These are phyloP conservation scores for Xenopus petersii DNA, from an alignment of 2,797 vertebrate species.

Conservation along the genomic window DNA sequence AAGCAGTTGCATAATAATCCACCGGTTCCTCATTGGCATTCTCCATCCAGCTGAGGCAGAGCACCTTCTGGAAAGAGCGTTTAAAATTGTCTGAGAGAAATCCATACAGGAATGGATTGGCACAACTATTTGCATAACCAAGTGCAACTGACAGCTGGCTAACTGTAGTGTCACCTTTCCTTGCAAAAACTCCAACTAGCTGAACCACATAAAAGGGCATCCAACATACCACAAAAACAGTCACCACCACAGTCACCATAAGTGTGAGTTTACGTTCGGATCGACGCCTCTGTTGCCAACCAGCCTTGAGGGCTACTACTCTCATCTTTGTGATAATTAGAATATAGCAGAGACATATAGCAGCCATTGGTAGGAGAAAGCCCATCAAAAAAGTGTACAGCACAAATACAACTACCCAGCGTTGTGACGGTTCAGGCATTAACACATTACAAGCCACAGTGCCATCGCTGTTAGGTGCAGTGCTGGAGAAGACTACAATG, in stretches of 20 bases:
- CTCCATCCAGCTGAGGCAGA: conserved; percentile 88
- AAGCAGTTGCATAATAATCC: conserved; percentile 87
- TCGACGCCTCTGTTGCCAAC: conserved; percentile 86
- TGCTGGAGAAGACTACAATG: conserved; percentile 84
- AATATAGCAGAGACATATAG: conserved; percentile 86
- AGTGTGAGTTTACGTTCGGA: conserved; percentile 87
- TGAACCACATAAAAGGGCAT: conserved; percentile 90
- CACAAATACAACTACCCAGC: conserved; percentile 84
- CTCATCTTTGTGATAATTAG: conserved; percentile 87
- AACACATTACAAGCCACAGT: conserved; percentile 87
- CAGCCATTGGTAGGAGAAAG: conserved; percentile 84
- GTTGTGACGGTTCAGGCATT: conserved; percentile 81
- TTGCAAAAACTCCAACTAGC: conserved; percentile 82
- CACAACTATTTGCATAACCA: conserved; percentile 87
- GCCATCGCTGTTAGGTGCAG: conserved; percentile 80
- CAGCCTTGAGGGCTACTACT: conserved; percentile 83
- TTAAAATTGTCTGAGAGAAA: conserved; percentile 89
- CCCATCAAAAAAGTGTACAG: conserved; percentile 87
- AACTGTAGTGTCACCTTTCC: conserved; percentile 81
- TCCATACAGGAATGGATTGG: conserved; percentile 85
- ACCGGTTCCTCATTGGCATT: conserved; percentile 82
- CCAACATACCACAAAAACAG: conserved; percentile 89
- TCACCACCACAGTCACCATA: conserved; percentile 90
- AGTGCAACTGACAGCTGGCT: conserved; percentile 85
- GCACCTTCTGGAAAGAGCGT: conserved; percentile 83